Evolutionary conservation across 2,888 invertebrate genomes (phyloP), one percentile per base, ranked within the genome.

Genomic region (Spilosoma lubricipeda): DNA sequence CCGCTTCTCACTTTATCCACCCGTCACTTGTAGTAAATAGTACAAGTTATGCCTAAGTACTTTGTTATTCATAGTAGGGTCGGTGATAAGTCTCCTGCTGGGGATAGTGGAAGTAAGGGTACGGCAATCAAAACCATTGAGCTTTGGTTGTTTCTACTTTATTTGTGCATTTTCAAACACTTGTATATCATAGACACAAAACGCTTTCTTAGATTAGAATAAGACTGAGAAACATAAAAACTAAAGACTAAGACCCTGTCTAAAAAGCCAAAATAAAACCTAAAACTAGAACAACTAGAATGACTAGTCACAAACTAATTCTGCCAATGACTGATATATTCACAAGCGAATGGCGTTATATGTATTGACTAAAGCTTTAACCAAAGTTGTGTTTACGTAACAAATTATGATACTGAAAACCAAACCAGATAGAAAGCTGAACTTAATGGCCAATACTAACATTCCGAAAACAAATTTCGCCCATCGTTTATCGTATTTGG

Each of bases 61-160:
- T 78, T 83, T 84, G 80, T 77, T 82, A 82, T 84, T 84, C 82
- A 77, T 79, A 74, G 84, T 80, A 69, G 75, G 75, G 74, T 72
- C 71, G 39, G 76, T 63, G 77, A 79, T 77, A 77, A 76, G 78
- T 81, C 77, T 72, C 66, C 63, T 66, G 67, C 67, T 39, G 23
- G 15, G 45, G 48, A 33, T 48, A 65, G 15, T 64, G 69, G 56
- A 20, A 39, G 45, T 27, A 52, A 73, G 69, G 69, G 52, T 45
- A 63, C 52, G 23, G 36, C 48, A 33, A 65, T 65, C 64, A 65
- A 33, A 48, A 30, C 18, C 48, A 27, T 23, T 67, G 18, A 64
- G 18, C 36, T 30, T 18, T 42, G 39, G 56, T 23, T 63, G 13
- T 36, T 72, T 63, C 63, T 68, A 33, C 45, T 33, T 56, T 67